Evolutionary conservation across 2,797 vertebrate genomes (phyloP).

Genomic region (Gymnocypris eckloni): DNA sequence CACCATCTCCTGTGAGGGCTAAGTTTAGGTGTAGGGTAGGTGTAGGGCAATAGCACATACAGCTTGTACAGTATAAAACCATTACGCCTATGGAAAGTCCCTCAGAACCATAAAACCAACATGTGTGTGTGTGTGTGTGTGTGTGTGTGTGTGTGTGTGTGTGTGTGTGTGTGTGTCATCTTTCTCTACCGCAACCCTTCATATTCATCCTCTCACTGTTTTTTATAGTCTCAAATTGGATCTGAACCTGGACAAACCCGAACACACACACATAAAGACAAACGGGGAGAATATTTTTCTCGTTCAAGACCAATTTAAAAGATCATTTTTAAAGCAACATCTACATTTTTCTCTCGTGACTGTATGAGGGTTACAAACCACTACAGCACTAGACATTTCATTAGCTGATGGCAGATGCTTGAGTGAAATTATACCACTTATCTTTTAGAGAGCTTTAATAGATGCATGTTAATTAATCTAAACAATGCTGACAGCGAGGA

Average conservation of each 20-base stretch:
- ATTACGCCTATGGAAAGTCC: too few species aligned
- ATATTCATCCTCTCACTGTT: neutral
- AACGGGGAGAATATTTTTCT: neutral
- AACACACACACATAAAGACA: neutral
- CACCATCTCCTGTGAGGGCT: too few species aligned
- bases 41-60: too few species aligned
- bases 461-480: constrained; percentile 24
- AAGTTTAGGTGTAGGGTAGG: too few species aligned
- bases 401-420: constrained; percentile 26
- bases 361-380: neutral
- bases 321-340: neutral
- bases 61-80: too few species aligned
- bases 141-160: too few species aligned
- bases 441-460: constrained; percentile 33
- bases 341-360: neutral
- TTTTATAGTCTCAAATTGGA: neutral
- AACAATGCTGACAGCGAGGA: constrained; percentile 9
- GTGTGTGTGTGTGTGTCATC: too few species aligned
- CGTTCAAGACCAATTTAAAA: constrained; percentile 18
- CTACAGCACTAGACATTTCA: constrained; percentile 24
- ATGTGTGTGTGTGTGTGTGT: too few species aligned
- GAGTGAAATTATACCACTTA: constrained; percentile 33
- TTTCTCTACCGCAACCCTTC: neutral
- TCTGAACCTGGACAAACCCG: constrained; percentile 18
- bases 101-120: too few species aligned